Base-by-base conservation (phyloP, 2,113 vertebrate species). In the Pseudorasbora parva region DNA sequence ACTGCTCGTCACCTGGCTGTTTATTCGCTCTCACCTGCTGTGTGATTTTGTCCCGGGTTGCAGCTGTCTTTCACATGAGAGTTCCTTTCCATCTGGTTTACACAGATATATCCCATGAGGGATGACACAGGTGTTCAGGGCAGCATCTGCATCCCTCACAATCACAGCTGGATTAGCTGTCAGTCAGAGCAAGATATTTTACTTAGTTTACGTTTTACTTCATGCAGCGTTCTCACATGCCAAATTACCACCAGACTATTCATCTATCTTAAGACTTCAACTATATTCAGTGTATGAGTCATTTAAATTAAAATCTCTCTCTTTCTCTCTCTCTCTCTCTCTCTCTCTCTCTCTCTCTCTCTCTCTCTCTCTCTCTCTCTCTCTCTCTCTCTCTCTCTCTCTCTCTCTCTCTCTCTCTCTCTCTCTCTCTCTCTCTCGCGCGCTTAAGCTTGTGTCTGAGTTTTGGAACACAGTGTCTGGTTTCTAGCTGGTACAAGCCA, bases 81-180 rank as follows among this genome's bases (percentile, higher is more conserved):
- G n/a, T 49, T 57, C 11, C 8, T 33, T 41, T 56, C 51, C 4
- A 1, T 11, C 19, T 19, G 51, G 57, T 57, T 57, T 77, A 37
- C 30, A 59, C 56, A 68, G 17, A 33, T 72, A 37, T 59, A 43
- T 17, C 56, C 37, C 51, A 45, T 49, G 45, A 66, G 37, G 15
- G 25, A 19, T 56, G 59, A 19, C 25, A 64, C 79, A 85, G 84
- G 84, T 85, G 75, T 43, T 84, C n/a, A 17, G 8, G 10, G 25
- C 25, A 4, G 8, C 78, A 81, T 60, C 47, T 74, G 62, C 73
- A 86, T 57, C 30, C 51, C 85, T 68, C 43, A 43, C 33, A 82
- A 6, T 47, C 19, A 49, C 79, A 85, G 74, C 86, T 85, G 86
- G 23, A 51, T 27, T 17, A 69, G 10, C 78, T 71, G 78, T 78